Percentiles rank a stretch among this genome's conserved stretches.
phyloP scores from a whole-genome alignment of 2,797 vertebrate species.

The Rallus crepitans region DNA sequence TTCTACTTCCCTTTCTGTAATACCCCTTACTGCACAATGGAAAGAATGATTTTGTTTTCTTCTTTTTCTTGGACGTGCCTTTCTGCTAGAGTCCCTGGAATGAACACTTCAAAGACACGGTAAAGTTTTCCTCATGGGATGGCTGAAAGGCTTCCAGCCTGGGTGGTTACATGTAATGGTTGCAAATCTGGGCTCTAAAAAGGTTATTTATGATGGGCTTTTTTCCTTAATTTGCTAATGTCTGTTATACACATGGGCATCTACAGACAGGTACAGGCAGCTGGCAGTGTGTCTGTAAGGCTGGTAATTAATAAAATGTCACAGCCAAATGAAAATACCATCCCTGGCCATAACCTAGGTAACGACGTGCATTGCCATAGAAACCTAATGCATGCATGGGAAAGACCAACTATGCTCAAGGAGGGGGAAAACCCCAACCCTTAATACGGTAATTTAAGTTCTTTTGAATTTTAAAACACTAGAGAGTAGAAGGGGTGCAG shows the following conservation, averaged over 20 bases:
- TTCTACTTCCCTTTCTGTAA: not conserved
- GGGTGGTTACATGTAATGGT: not conserved
- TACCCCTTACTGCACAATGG: not conserved
- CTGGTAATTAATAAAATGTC: not conserved
- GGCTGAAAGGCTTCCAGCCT: not conserved
- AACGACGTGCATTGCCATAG: not conserved
- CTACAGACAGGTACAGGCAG: not conserved
- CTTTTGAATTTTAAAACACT: not conserved
- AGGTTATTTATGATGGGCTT: not conserved
- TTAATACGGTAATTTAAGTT: not conserved
- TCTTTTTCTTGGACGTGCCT: not conserved
- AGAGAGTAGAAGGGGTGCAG: not conserved
- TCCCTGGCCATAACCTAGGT: not conserved
- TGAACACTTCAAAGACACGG: not conserved
- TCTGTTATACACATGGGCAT: rapidly evolving
- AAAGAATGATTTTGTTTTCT: not conserved
- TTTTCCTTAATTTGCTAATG: not conserved
- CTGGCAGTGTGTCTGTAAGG: not conserved
- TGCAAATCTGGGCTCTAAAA: not conserved
- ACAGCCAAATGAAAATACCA: not conserved
- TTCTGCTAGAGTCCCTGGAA: not conserved
- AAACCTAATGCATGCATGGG: not conserved
- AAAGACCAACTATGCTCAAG: not conserved
- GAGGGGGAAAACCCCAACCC: rapidly evolving
- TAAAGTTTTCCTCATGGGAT: not conserved